phyloP scores from a whole-genome alignment of 2,888 invertebrate genomes.

The Sipha maydis region DNA sequence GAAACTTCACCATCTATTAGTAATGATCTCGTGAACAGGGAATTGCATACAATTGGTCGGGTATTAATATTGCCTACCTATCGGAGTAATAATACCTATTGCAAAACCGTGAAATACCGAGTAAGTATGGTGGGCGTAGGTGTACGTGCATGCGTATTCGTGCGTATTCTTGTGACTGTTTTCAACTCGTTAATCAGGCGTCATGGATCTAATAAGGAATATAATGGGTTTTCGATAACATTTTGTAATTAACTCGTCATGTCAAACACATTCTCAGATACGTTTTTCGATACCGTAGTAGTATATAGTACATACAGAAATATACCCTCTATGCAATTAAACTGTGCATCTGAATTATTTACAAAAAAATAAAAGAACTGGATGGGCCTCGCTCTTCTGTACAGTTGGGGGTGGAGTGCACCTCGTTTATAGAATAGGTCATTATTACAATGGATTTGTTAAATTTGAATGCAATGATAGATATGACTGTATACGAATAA shows the following conservation, averaged over 20 bases:
- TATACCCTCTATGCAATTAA: too few species aligned
- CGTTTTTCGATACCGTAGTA: not conserved
- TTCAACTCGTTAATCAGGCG: constrained; percentile 18
- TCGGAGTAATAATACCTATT: not conserved
- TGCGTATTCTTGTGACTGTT: not conserved
- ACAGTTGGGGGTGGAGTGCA: too few species aligned
- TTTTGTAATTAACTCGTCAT: constrained; percentile 31
- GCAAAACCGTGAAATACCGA: not conserved
- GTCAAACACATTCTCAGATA: constrained; percentile 19
- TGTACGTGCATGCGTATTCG: not conserved
- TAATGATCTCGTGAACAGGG: constrained; percentile 18
- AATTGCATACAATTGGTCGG: not conserved
- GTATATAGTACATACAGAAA: too few species aligned
- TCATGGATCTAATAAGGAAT: not conserved
- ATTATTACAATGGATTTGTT: too few species aligned
- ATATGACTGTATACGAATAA: too few species aligned
- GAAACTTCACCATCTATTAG: constrained; percentile 38
- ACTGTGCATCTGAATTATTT: too few species aligned
- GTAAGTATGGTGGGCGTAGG: not conserved
- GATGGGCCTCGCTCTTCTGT: too few species aligned
- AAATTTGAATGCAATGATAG: too few species aligned
- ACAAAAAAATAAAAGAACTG: too few species aligned
- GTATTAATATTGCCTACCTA: not conserved
- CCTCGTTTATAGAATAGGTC: too few species aligned
- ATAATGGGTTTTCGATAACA: constrained; percentile 11